Base-by-base conservation (phyloP, 1,140 invertebrate species). In the Zaprionus kolodkinae region DNA sequence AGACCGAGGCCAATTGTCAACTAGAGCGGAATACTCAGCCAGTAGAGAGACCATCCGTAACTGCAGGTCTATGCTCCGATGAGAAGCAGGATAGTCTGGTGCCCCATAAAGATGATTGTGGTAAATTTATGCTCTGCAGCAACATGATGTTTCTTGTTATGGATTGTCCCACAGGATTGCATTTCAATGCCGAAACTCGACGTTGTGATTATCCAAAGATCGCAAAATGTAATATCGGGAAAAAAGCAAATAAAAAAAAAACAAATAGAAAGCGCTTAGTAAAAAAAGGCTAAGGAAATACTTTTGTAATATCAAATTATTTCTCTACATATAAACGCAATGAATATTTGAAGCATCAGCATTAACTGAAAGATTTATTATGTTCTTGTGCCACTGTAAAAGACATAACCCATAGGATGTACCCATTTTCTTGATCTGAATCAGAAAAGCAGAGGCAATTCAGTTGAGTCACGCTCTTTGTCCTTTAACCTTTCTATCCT, bases 141-240 rank as follows among this genome's bases (percentile, higher is more conserved):
- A 86, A 89, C 9, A 76, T 68, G 77, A 73, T 86, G 72, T 79
- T 82, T 36, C 38, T 88, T 33, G 76, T 77, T 12, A 89, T 92
- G 79, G 70, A 83, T 56, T 92, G 91, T 56, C 91, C 91, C 6
- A n/a, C 12, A 13, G 91, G 91, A 3, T 59, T 91, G 35, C 91
- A 92, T 59, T 92, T 91, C n/a, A 89, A 82, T 73, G 45, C 56
- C 6, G 56, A 76, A 0, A 45, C 67, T 1, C 66, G 66, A 0
- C 90, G 87, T 3, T 92, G 91, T 40, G 91, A 92, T 35, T 92
- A 92, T 68, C 84, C 91, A 5, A 79, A 76, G 27, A 57, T 91
- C 4, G 84, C 91, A 0, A 71, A 89, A 25, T 92, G 91, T n/a
- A 65, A 71, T 13, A n/a, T 64, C 1, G 52, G 36, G 27, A 67